phyloP scores from a whole-genome alignment of 2,113 vertebrate species.

The Notechis scutatus region DNA sequence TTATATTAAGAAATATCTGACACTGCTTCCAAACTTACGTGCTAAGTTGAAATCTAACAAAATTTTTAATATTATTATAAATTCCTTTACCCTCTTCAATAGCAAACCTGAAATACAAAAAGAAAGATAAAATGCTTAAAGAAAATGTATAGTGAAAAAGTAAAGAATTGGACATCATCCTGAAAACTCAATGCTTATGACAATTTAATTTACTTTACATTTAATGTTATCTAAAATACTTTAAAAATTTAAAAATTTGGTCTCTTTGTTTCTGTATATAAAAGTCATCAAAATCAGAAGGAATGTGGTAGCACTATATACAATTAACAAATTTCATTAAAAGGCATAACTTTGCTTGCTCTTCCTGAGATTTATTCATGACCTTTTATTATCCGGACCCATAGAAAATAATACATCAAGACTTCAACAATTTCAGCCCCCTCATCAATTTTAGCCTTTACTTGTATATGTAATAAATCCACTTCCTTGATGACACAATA shows the following conservation, averaged over 20 bases:
- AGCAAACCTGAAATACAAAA: slow-evolving; percentile 84
- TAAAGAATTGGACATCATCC: neutral
- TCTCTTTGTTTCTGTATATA: neutral
- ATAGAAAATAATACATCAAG: neutral
- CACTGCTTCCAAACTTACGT: slow-evolving; percentile 82
- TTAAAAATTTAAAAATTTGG: neutral
- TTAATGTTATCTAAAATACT: neutral
- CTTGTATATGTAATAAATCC: neutral
- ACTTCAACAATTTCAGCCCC: neutral
- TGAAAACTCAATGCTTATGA: neutral
- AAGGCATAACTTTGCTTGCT: neutral
- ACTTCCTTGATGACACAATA: neutral
- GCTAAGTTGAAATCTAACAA: slow-evolving; percentile 98
- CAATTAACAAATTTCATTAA: neutral
- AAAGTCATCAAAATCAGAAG: slow-evolving; percentile 10
- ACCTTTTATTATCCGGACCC: neutral
- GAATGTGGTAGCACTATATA: neutral
- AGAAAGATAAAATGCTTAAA: slow-evolving; percentile 19
- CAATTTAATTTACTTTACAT: neutral
- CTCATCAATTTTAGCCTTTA: neutral
- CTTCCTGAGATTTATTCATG: neutral
- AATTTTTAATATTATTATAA: slow-evolving; percentile 99
- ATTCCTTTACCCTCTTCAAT: slow-evolving; percentile 99
- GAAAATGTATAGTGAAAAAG: neutral
- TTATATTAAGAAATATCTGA: slow-evolving; percentile 12